phyloP scores from a whole-genome alignment of 2,113 vertebrate species.

The Rhagologus leucostigma region DNA sequence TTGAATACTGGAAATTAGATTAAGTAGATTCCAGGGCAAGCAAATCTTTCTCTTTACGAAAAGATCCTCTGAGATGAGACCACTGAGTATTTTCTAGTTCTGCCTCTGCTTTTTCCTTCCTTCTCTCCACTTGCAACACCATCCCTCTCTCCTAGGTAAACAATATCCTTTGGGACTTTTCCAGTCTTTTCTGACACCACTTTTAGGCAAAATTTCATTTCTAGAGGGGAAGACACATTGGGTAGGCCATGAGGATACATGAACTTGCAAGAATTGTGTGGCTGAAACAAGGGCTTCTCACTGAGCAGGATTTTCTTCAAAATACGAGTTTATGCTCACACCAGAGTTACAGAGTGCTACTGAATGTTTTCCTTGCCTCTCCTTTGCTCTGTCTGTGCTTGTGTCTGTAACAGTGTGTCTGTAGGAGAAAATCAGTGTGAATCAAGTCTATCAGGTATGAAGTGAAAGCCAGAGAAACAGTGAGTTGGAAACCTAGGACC shows the following conservation, averaged over 20 bases:
- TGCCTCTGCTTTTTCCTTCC: not conserved
- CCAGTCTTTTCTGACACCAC: not conserved
- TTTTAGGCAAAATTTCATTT: not conserved
- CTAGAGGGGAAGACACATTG: not conserved
- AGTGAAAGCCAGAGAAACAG: not conserved
- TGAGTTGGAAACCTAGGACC: not conserved
- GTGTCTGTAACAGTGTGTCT: not conserved
- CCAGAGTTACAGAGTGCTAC: not conserved
- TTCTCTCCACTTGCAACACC: not conserved
- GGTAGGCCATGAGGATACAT: not conserved
- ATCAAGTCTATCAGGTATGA: not conserved
- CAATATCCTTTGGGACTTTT: not conserved
- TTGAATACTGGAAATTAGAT: not conserved
- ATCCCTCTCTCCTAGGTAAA: not conserved
- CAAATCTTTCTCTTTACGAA: not conserved
- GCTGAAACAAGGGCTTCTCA: not conserved
- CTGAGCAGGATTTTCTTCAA: not conserved
- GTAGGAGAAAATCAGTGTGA: not conserved
- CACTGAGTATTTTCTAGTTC: not conserved
- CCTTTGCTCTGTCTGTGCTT: not conserved
- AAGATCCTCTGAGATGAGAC: not conserved
- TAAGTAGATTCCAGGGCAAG: not conserved
- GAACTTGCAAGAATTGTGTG: not conserved
- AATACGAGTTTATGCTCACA: not conserved
- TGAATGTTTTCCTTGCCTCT: not conserved